Conservation (phyloP, 2,113 vertebrate genomes). For the Acanthochromis polyacanthus region DNA sequence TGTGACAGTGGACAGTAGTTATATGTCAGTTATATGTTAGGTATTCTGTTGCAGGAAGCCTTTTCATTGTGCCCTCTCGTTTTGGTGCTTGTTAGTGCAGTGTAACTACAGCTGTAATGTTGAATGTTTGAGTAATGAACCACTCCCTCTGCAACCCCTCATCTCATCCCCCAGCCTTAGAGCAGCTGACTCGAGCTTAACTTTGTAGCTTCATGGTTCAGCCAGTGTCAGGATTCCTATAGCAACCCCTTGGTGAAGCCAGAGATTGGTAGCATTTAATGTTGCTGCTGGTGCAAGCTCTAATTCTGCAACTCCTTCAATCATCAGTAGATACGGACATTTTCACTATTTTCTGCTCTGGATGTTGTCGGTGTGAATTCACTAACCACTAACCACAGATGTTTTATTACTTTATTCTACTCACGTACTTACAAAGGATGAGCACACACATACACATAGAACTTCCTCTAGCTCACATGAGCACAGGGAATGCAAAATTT, state of each 20-base stretch:
- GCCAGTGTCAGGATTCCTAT: background rate
- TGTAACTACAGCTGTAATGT: slow-evolving; percentile 10
- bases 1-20: background rate
- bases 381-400: background rate
- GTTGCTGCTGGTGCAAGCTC: background rate
- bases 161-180: background rate
- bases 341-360: background rate
- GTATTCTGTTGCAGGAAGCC: slow-evolving; percentile 3
- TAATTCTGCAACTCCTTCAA: background rate
- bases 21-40: background rate
- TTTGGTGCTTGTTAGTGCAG: background rate
- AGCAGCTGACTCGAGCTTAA: background rate
- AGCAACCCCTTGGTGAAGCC: background rate
- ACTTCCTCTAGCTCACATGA: slow-evolving; percentile 61
- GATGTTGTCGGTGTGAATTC: background rate
- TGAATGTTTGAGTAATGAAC: background rate
- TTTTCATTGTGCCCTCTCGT: background rate
- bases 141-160: slow-evolving; percentile 9
- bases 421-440: background rate
- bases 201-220: background rate
- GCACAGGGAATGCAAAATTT: slow-evolving; percentile 35
- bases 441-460: background rate
- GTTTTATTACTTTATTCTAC: background rate
- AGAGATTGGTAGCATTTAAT: background rate
- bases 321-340: background rate